Percentiles rank a stretch among this genome's conserved stretches.
phyloP scores from a whole-genome alignment of 2,113 vertebrate species.

The Ailurus styani region DNA sequence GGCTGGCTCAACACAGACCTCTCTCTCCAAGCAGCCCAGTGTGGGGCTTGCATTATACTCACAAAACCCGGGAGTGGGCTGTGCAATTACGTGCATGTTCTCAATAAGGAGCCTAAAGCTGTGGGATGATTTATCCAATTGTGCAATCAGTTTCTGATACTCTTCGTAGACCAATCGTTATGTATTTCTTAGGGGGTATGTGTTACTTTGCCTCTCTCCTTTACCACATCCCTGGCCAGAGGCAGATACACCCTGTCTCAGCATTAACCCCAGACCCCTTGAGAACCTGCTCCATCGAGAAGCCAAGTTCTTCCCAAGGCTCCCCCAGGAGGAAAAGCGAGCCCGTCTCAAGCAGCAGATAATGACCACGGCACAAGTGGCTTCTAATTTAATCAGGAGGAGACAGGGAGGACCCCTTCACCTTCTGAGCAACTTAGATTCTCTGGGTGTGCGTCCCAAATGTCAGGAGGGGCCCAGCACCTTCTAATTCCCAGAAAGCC shows the following conservation, averaged over 20 bases:
- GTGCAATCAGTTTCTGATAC: not conserved
- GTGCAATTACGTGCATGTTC: not conserved
- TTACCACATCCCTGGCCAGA: not conserved
- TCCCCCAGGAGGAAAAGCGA: not conserved
- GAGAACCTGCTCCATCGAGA: not conserved
- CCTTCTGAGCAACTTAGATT: not conserved
- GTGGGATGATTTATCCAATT: too few relatives aligned
- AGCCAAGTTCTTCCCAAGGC: not conserved
- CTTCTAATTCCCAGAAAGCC: not conserved
- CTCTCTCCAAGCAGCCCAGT: not conserved
- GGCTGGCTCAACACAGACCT: accelerated
- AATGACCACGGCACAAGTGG: accelerated
- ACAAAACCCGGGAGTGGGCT: not conserved
- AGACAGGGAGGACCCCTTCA: accelerated
- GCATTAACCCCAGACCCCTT: accelerated
- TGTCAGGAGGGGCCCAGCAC: not conserved
- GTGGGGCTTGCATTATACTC: not conserved
- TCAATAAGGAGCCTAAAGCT: not conserved
- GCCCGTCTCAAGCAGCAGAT: not conserved
- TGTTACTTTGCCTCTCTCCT: not conserved
- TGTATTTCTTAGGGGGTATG: not conserved
- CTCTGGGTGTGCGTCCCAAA: not conserved
- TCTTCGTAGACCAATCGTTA: too few relatives aligned
- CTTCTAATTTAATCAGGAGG: not conserved
- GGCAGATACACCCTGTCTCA: not conserved